These are phyloP conservation scores for Neodiprion virginianus DNA, from an alignment of 1,140 invertebrate species.

Conservation along the genomic window DNA sequence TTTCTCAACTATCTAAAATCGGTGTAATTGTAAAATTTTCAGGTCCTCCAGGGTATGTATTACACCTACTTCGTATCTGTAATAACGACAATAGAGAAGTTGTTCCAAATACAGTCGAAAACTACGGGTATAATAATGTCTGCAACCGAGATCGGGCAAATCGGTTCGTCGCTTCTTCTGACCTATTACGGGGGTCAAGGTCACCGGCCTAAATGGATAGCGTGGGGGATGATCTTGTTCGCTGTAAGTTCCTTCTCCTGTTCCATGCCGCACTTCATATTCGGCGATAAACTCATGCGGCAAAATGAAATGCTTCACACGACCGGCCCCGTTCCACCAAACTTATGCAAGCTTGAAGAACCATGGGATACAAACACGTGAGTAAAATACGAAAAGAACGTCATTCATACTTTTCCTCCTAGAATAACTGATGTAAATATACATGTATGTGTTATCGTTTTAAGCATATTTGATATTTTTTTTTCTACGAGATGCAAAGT, in stretches of 20 bases:
- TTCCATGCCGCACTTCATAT: slow-evolving; percentile 83
- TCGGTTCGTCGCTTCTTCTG: slow-evolving; percentile 84
- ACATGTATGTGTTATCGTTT: too few species aligned
- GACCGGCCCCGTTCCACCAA: slow-evolving; percentile 46
- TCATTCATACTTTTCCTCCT: too few species aligned
- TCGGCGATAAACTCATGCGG: slow-evolving; percentile 74
- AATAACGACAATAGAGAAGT: slow-evolving; percentile 95
- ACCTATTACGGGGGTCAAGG: slow-evolving; percentile 94
- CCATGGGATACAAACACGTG: not conserved
- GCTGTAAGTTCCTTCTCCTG: slow-evolving; percentile 87
- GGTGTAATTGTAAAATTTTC: slow-evolving; percentile 12
- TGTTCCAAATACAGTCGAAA: slow-evolving; percentile 94
- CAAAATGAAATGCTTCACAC: slow-evolving; percentile 66
- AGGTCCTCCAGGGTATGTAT: slow-evolving; percentile 89
- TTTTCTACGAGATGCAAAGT: too few species aligned
- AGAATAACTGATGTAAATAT: too few species aligned
- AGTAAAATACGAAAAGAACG: not conserved
- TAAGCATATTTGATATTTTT: too few species aligned
- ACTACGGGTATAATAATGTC: slow-evolving; percentile 93
- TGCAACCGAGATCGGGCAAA: slow-evolving; percentile 94
- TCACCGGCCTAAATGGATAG: slow-evolving; percentile 96
- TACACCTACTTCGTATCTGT: slow-evolving; percentile 96
- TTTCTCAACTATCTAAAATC: not conserved
- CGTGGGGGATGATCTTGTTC: slow-evolving; percentile 90
- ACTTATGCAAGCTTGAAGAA: slow-evolving; percentile 53